Percentiles rank a stretch among this genome's conserved stretches.
These are phyloP conservation scores for Campylomormyrus tamandua DNA, from an alignment of 2,113 vertebrate genomes.

Conservation along the genomic window DNA sequence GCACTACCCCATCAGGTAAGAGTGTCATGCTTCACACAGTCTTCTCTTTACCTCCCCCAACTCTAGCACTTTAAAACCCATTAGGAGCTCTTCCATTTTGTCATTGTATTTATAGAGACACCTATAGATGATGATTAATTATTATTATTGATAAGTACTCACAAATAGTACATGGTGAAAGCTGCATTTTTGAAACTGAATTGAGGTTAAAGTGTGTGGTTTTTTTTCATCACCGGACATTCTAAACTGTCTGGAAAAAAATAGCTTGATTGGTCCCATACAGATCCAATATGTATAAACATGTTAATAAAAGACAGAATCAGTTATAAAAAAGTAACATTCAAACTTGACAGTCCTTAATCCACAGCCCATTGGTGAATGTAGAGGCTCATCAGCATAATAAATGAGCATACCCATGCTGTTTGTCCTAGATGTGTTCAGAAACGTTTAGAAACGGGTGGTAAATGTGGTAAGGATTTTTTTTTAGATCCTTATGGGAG, in stretches of 20 bases:
- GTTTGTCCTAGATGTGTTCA: background rate
- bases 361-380: background rate
- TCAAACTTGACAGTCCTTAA: background rate
- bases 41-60: background rate
- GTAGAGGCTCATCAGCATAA: background rate
- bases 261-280: background rate
- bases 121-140: background rate
- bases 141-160: background rate
- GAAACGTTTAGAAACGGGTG: background rate
- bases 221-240: background rate
- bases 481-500: constrained; percentile 61
- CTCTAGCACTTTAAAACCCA: background rate
- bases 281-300: background rate
- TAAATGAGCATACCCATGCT: background rate
- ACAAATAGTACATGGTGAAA: background rate
- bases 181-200: background rate
- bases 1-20: constrained; percentile 38
- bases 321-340: background rate
- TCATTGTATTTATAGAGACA: background rate
- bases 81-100: background rate
- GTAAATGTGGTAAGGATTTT: background rate
- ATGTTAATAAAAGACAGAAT: background rate
- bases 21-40: background rate
- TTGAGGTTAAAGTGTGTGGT: background rate
- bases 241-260: background rate